A percentile compares a stretch with the other conserved stretches of the same genome.
Evolutionary conservation across 1,140 invertebrate species (phyloP).

Genomic region (Drosophila kanapiae): DNA sequence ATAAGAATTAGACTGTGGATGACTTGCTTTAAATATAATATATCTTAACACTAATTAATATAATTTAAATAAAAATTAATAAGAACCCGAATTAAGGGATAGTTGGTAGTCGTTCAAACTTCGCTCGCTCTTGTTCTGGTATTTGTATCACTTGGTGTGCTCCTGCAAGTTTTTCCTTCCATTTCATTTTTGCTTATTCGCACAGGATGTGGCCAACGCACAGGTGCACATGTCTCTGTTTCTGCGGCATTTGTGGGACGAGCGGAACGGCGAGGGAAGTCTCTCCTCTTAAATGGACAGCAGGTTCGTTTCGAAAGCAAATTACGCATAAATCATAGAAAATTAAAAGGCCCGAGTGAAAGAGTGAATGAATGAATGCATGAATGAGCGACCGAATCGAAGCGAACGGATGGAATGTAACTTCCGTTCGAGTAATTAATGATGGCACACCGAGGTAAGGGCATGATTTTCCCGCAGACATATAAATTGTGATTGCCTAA

Average conservation of each 20-base stretch:
- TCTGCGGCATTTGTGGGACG: slow-evolving; percentile 5
- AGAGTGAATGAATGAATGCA: slow-evolving; percentile 22
- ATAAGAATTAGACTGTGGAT: no score
- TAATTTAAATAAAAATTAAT: not conserved
- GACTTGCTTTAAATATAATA: no score
- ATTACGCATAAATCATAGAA: slow-evolving; percentile 79
- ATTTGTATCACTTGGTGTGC: slow-evolving; percentile 12
- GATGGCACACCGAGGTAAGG: slow-evolving; percentile 43
- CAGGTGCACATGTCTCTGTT: slow-evolving; percentile 69
- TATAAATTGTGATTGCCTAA: slow-evolving; percentile 55
- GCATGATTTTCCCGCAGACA: slow-evolving; percentile 34
- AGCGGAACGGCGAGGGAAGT: slow-evolving; percentile 11
- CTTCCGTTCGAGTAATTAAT: slow-evolving; percentile 62
- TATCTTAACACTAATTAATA: no score
- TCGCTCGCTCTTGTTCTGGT: not conserved
- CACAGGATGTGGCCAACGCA: slow-evolving; percentile 69
- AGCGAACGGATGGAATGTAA: slow-evolving; percentile 52
- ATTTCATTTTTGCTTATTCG: slow-evolving; percentile 14
- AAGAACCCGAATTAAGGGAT: not conserved
- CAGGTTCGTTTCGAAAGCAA: slow-evolving; percentile 38
- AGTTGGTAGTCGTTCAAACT: not conserved
- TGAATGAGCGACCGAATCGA: slow-evolving; percentile 14
- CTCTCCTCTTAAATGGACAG: slow-evolving; percentile 51
- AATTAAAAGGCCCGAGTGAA: slow-evolving; percentile 60
- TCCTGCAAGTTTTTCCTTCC: slow-evolving; percentile 22